These are phyloP conservation scores for Globia sparganii DNA, from an alignment of 2,888 invertebrate genomes.

Conservation along the genomic window DNA sequence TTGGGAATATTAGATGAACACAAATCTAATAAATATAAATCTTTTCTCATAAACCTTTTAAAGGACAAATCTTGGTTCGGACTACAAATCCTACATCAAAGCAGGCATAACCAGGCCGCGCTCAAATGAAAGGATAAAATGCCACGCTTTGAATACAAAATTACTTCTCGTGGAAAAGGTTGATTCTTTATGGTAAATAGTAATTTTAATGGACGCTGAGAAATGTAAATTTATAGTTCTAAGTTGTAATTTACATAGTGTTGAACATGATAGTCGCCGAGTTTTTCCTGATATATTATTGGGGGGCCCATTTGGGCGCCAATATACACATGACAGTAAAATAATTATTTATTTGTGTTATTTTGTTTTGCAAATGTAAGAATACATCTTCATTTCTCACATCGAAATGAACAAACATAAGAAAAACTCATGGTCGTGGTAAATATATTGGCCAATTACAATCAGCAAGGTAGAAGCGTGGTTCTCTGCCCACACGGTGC, in stretches of 20 bases:
- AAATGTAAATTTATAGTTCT: neutral
- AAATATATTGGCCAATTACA: neutral
- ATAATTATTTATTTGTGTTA: neutral
- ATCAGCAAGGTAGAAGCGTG: neutral
- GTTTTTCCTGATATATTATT: neutral
- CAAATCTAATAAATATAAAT: constrained; percentile 32
- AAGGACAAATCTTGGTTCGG: constrained; percentile 43
- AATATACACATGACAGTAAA: neutral
- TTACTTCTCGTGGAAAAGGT: constrained; percentile 28
- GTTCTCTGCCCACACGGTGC: neutral
- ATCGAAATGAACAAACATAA: neutral
- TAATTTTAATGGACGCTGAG: constrained; percentile 8
- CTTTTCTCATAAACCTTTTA: constrained; percentile 18
- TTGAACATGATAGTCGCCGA: neutral
- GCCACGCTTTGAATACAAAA: constrained; percentile 58
- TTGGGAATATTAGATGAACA: neutral
- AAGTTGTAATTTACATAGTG: neutral
- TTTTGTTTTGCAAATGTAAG: neutral
- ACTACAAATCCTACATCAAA: constrained; percentile 52
- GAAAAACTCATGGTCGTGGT: neutral
- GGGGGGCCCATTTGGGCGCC: constrained; percentile 24
- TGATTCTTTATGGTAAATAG: constrained; percentile 24
- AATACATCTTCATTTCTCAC: neutral
- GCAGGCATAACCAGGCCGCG: constrained; percentile 20
- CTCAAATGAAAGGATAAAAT: constrained; percentile 37